These are phyloP conservation scores for Amiota mariae DNA, from an alignment of 2,888 invertebrate species.

Conservation along the genomic window DNA sequence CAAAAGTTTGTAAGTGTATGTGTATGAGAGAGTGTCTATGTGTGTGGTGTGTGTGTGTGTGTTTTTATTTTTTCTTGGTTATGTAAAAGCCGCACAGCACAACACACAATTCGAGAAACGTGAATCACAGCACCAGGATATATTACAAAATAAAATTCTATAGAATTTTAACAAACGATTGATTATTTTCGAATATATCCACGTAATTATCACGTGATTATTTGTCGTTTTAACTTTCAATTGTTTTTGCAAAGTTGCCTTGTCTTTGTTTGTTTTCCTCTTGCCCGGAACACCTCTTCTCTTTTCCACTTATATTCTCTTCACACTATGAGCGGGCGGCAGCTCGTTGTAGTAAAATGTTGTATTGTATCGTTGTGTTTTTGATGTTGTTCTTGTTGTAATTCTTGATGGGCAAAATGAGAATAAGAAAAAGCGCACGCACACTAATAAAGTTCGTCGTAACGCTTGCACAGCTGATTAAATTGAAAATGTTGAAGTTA, in stretches of 20 bases:
- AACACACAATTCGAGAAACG: too few species aligned
- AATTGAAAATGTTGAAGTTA: too few species aligned
- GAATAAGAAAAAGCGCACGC: too few species aligned
- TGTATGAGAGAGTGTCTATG: not conserved
- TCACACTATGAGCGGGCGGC: not conserved
- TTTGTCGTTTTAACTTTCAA: not conserved
- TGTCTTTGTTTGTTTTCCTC: not conserved
- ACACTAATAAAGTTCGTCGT: too few species aligned
- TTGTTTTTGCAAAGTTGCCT: not conserved
- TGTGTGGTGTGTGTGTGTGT: constrained; percentile 32
- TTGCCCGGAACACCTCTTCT: not conserved
- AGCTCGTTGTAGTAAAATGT: not conserved
- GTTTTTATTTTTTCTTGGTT: not conserved
- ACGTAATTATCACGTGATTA: constrained; percentile 58
- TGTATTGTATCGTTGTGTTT: too few species aligned
- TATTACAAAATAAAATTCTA: not conserved
- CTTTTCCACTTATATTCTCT: too few species aligned
- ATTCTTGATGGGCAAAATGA: too few species aligned
- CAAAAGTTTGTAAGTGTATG: not conserved
- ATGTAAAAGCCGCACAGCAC: constrained; percentile 21
- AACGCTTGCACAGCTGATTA: too few species aligned
- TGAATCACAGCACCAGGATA: not conserved
- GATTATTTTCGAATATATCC: constrained; percentile 32
- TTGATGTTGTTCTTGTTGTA: too few species aligned
- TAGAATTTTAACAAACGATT: not conserved